Base-by-base conservation (phyloP, 2,113 vertebrate genomes). In the Struthidea cinerea region DNA sequence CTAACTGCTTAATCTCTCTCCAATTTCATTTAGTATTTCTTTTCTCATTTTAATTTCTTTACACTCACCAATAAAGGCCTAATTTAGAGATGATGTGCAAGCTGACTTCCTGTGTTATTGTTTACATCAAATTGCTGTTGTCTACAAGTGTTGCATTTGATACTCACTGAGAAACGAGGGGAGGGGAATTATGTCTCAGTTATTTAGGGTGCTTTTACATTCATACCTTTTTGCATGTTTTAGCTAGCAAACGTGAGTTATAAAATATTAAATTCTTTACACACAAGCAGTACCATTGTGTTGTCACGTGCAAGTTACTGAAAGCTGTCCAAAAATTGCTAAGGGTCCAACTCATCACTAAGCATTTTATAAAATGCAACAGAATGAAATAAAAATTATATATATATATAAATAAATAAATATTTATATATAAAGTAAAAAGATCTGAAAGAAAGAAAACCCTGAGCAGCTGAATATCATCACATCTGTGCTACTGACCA, bases 231-330 rank as follows among this genome's bases (percentile, higher is more conserved):
- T 60, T 76, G 15, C n/a, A 53, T 88, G 37, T 69, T 84, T 35
- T 61, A 65, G 11, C 6, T 41, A 33, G 35, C 8, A 75, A 16
- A 23, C 2, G 0, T 71, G 24, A n/a, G 5, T 37, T 71, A 53
- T 30, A 39, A 68, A 79, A 67, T 17, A 85, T 37, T 68, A 47
- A 27, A 44, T 68, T 46, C 30, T 79, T 59, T 39, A 47, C 18
- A 44, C 2, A 53, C 4, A 65, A 61, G 28, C 3, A 60, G 16
- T 35, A 21, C 15, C 71, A 11, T 11, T 84, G 16, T 37, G 15
- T 37, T 76, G 41, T 23, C 41, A 41, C 4, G 4, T 6, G 3
- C 19, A 73, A 71, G 35, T 41, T 60, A 65, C 9, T 0, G 0
- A 79, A 60, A 82, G 10, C 4, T 50, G n/a, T 14, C 26, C 28